phyloP scores from a whole-genome alignment of 2,888 invertebrate genomes.

The Gonocerus acuteangulatus region DNA sequence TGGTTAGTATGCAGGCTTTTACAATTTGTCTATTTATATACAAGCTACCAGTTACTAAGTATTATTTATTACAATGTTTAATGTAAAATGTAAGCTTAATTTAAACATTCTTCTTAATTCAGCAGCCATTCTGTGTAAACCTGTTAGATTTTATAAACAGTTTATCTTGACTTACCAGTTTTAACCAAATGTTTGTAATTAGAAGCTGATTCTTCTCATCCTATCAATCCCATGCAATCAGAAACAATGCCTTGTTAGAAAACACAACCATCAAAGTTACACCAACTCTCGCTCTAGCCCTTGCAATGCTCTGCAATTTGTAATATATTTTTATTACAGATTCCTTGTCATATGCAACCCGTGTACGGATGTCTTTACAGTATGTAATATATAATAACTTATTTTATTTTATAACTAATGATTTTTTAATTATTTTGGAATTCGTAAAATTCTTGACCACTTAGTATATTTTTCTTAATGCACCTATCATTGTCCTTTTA shows the following conservation, averaged over 20 bases:
- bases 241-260: conserved; percentile 38
- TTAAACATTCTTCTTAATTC: conserved; percentile 34
- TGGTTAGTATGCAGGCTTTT: conserved; percentile 32
- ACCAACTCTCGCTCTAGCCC: conserved; percentile 34
- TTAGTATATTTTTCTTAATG: not conserved
- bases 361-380: no score
- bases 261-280: conserved; percentile 36
- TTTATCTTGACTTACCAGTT: conserved; percentile 67
- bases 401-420: no score
- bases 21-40: conserved; percentile 34
- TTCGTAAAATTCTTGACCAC: no score
- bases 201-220: conserved; percentile 96
- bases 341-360: not conserved
- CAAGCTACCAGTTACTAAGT: conserved; percentile 34
- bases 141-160: conserved; percentile 35
- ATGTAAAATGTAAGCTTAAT: conserved; percentile 34
- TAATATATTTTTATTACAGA: not conserved
- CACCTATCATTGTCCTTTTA: not conserved
- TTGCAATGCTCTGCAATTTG: conserved; percentile 33
- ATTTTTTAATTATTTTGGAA: no score
- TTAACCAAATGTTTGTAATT: conserved; percentile 93
- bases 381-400: no score
- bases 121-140: conserved; percentile 36
- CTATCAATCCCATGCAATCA: conserved; percentile 48
- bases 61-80: conserved; percentile 30